Conservation (phyloP, 2,113 vertebrate species). For the Campylorhamphus procurvoides region DNA sequence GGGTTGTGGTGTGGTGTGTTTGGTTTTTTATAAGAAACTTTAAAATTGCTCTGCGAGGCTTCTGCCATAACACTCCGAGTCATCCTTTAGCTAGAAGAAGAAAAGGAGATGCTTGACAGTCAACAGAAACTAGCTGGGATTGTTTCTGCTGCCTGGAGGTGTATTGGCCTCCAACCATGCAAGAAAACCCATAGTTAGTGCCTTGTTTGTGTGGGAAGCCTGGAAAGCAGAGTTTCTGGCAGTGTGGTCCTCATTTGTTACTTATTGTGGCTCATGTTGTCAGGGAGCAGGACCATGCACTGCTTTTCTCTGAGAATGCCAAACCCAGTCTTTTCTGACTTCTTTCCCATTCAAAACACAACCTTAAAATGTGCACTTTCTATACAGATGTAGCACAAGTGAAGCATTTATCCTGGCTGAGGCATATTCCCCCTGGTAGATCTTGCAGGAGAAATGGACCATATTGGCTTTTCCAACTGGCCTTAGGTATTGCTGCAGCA, state of each 20-base stretch:
- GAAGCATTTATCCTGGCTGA: not conserved
- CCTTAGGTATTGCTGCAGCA: not conserved
- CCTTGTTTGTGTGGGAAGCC: not conserved
- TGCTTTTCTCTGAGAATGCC: not conserved
- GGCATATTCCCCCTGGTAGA: not conserved
- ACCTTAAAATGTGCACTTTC: not conserved
- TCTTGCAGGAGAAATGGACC: not conserved
- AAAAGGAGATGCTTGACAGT: not conserved
- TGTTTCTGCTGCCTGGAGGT: fast-evolving
- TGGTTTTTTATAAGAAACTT: not conserved
- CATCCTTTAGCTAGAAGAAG: not conserved
- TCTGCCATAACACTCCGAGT: not conserved
- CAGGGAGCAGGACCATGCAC: not conserved
- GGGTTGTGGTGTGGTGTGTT: not conserved
- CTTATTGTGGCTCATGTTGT: not conserved
- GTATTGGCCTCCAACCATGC: not conserved
- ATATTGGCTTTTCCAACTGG: not conserved
- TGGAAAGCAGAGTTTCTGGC: not conserved
- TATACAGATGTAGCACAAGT: not conserved
- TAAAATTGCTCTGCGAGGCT: not conserved
- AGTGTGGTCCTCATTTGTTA: not conserved
- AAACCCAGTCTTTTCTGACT: not conserved
- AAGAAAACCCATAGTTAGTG: not conserved
- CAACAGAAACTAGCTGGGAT: not conserved
- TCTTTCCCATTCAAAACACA: not conserved